A percentile compares a stretch with the other conserved stretches of the same genome.
Conservation (phyloP, 2,797 vertebrate species). For the Sebastes jordani region DNA sequence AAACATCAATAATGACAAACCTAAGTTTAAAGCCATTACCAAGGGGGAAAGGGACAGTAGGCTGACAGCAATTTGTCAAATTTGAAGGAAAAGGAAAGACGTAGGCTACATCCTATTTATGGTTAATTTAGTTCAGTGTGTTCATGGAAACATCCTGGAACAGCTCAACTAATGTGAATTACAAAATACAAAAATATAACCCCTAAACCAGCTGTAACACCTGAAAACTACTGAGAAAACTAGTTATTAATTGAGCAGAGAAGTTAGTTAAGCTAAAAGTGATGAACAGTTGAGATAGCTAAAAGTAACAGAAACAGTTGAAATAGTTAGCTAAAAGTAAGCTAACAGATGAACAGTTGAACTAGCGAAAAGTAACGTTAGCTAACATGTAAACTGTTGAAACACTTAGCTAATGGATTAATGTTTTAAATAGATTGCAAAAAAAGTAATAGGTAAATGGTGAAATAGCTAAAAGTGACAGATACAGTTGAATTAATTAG, state of each 20-base stretch:
- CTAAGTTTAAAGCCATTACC: background rate
- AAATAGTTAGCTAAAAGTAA: background rate
- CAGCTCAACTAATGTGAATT: background rate
- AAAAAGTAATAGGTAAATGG: too few species aligned
- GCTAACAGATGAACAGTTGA: background rate
- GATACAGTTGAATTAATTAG: too few species aligned
- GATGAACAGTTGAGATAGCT: background rate
- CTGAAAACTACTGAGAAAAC: background rate
- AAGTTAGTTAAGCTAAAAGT: background rate
- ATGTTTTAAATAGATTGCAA: too few species aligned
- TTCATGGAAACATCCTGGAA: background rate
- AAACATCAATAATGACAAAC: conserved; percentile 43
- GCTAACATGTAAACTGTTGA: too few species aligned
- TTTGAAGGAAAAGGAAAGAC: background rate
- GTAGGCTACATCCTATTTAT: background rate
- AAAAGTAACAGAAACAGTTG: too few species aligned
- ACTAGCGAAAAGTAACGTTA: too few species aligned
- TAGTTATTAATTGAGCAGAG: background rate
- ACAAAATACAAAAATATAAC: background rate
- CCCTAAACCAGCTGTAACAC: background rate
- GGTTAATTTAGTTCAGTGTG: background rate
- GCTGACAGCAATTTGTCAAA: background rate
- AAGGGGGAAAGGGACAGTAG: background rate
- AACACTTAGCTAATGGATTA: too few species aligned
- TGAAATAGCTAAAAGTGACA: too few species aligned